Evolutionary conservation across 2,113 vertebrate species (phyloP), one percentile per base, ranked within the genome.

Genomic region (Megalops atlanticus): DNA sequence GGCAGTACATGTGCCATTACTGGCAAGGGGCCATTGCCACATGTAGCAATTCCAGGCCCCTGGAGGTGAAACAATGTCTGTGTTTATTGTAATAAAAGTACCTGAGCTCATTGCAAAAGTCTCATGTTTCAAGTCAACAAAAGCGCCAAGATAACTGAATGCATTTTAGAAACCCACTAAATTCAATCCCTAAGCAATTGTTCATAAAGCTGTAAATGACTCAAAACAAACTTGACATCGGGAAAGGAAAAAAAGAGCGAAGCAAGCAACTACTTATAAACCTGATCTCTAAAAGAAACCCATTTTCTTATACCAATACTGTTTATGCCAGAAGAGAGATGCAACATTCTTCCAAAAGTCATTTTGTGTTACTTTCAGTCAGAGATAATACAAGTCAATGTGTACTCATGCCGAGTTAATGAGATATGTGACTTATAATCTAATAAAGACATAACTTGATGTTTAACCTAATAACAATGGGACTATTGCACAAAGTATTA

Each of bases 51-150:
- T 81, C 54, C 78, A 47, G 74, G 35, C 18, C 18, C 36, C 47
- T n/a, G 14, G 33, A 35, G 76, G 27, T 38, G 47, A 10, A 58
- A 52, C 36, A 3, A 35, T 15, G 77, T 52, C 47, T 58, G 74
- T 74, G 74, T 82, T 80, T 77, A 77, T 80, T 40, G 40, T 49
- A 76, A 76, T 72, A 80, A 64, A 31, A 64, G n/a, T n/a, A 15
- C 27, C 58, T 31, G 18, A 64, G n/a, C 24, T 82, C 18, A 21
- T 71, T n/a, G 54, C 21, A 72, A 80, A 84, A 74, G 39, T 77
- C 27, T 80, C 75, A 36, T 0, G 74, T 35, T 64, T n/a, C 21
- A 24, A 27, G 58, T 64, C 58, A 31, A 24, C 58, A 31, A 64
- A 31, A 15, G 1, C 1, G 31, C 10, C 1, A 16, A 7, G 49